phyloP scores from a whole-genome alignment of 1,140 invertebrate genomes.

The Eumaeus atala region DNA sequence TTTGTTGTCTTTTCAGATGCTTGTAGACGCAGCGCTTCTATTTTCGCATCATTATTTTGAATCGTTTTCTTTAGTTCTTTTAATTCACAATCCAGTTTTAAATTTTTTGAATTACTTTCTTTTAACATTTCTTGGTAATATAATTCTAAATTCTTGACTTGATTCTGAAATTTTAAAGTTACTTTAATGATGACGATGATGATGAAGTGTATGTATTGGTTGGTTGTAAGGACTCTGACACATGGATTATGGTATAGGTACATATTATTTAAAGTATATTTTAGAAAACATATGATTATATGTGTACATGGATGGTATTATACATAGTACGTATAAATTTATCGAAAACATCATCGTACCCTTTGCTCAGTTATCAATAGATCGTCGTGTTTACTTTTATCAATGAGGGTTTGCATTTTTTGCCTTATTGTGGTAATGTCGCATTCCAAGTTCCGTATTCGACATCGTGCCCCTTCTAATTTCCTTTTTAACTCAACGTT shows the following conservation, averaged over 20 bases:
- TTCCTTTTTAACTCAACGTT: constrained; percentile 75
- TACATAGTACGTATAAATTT: no score
- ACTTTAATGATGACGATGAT: no score
- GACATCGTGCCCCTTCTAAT: constrained; percentile 73
- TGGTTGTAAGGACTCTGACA: no score
- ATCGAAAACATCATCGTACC: constrained; percentile 38
- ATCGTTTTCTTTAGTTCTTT: constrained; percentile 51
- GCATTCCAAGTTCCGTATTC: constrained; percentile 75
- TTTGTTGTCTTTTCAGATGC: constrained; percentile 54
- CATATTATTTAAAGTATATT: no score
- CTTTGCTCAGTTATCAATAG: constrained; percentile 74
- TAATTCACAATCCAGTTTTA: constrained; percentile 55
- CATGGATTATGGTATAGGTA: no score
- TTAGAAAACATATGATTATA: no score
- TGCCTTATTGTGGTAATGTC: constrained; percentile 65
- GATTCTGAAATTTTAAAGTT: constrained; percentile 43
- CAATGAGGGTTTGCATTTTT: constrained; percentile 71
- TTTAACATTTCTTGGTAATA: constrained; percentile 64
- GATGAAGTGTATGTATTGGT: no score
- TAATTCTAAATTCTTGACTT: constrained; percentile 56
- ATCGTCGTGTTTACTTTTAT: constrained; percentile 76
- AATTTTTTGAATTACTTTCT: constrained; percentile 58
- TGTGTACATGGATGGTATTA: no score
- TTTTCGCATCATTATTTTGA: constrained; percentile 58
- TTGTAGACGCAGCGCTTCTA: constrained; percentile 55